Percentiles rank a stretch among this genome's conserved stretches.
These are phyloP conservation scores for Chrysina gloriosa DNA, from an alignment of 2,888 invertebrate species.

Conservation along the genomic window DNA sequence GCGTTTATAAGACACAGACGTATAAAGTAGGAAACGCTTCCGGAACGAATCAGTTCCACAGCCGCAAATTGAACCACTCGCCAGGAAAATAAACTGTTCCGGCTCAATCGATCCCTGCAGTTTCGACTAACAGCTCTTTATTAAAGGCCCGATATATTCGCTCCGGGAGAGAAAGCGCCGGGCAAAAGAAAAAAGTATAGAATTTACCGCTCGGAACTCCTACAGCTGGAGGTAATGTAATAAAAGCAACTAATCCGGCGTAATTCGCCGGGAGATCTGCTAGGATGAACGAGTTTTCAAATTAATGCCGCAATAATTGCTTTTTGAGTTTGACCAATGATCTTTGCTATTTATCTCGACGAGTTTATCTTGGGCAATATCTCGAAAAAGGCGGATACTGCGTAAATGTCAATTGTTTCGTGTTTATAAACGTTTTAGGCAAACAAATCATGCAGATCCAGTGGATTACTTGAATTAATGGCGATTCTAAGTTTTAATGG, in stretches of 20 bases:
- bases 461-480: no score
- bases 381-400: no score
- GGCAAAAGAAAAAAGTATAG: neutral
- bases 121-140: neutral
- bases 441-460: no score
- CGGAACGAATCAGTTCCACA: neutral
- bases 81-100: neutral
- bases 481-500: no score
- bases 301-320: neutral
- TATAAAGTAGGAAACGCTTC: no score
- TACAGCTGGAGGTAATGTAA: neutral
- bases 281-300: neutral
- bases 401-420: no score
- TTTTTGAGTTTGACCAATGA: neutral
- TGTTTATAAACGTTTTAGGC: no score
- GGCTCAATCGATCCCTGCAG: neutral
- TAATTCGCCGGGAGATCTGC: neutral
- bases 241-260: neutral
- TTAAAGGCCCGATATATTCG: neutral
- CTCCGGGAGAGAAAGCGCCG: neutral
- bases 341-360: neutral
- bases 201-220: neutral
- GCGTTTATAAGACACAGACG: no score
- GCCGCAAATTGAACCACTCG: neutral
- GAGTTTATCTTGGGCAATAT: neutral